Evolutionary conservation across 2,888 invertebrate species (phyloP).

Genomic region (Pseudolycoriella hygida): DNA sequence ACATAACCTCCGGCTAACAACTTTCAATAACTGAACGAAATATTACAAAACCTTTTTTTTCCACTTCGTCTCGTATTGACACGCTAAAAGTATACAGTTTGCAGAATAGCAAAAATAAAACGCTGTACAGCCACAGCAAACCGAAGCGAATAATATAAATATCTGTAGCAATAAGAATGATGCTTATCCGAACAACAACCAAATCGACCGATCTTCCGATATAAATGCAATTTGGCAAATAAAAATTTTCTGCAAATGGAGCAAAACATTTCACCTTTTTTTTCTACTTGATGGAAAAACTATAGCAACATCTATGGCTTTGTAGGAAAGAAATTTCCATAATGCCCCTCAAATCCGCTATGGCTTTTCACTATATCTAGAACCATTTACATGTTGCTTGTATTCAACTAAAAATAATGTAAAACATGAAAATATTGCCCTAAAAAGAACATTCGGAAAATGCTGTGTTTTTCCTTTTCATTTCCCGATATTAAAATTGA

Average conservation of each 20-base stretch:
- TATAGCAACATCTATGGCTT: too few relatives aligned
- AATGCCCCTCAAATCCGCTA: not conserved
- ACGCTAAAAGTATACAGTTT: too few relatives aligned
- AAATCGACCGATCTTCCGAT: not conserved
- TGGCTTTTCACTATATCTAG: not conserved
- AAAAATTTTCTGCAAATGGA: not conserved
- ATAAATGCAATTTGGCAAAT: slow-evolving; percentile 1
- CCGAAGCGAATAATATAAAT: not conserved
- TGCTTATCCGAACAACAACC: not conserved
- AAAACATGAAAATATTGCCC: too few relatives aligned
- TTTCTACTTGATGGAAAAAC: not conserved
- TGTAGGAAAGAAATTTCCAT: not conserved
- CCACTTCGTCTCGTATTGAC: too few relatives aligned
- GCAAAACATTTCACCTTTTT: not conserved
- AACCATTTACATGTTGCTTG: too few relatives aligned
- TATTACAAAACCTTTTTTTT: not conserved
- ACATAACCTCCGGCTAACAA: not conserved
- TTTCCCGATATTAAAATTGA: not conserved
- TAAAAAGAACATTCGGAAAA: not conserved
- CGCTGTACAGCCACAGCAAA: not conserved
- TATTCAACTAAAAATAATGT: too few relatives aligned
- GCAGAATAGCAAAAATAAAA: not conserved
- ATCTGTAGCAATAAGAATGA: not conserved
- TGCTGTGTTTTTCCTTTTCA: not conserved
- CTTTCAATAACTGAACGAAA: not conserved